These are phyloP conservation scores for Rotaria magnacalcarata DNA, from an alignment of 2,888 invertebrate genomes.

Conservation along the genomic window DNA sequence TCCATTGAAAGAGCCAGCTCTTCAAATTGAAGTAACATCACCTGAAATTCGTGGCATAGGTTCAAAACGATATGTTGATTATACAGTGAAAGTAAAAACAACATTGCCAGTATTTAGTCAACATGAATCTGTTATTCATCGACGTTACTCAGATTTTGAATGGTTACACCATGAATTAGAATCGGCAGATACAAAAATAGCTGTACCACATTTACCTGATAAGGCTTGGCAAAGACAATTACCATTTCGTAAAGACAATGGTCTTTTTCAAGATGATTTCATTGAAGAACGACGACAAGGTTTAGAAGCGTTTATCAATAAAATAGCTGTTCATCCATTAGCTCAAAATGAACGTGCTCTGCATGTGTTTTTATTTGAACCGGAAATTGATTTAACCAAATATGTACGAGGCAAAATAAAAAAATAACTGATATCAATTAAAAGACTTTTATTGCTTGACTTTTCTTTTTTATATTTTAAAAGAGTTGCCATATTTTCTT, in stretches of 20 bases:
- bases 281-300: conserved; percentile 96
- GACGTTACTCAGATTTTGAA: conserved; percentile 98
- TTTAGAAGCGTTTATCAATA: conserved; percentile 95
- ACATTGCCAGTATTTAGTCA: conserved; percentile 98
- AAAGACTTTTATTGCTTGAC: no score
- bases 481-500: background rate
- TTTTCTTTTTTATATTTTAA: background rate
- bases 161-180: conserved; percentile 97
- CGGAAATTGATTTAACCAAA: conserved; percentile 85
- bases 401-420: conserved; percentile 95
- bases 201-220: conserved; percentile 92
- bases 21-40: conserved; percentile 98
- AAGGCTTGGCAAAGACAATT: conserved; percentile 97
- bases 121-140: conserved; percentile 91
- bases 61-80: conserved; percentile 97
- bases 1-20: conserved; percentile 72
- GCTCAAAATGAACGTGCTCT: conserved; percentile 97
- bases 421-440: background rate
- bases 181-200: conserved; percentile 93
- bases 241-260: conserved; percentile 95
- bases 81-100: conserved; percentile 99
- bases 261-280: conserved; percentile 97
- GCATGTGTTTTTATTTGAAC: conserved; percentile 97
- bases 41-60: conserved; percentile 95
- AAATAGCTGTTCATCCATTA: conserved; percentile 95